phyloP scores from a whole-genome alignment of 1,140 invertebrate genomes.

The Mizuhopecten yessoensis region DNA sequence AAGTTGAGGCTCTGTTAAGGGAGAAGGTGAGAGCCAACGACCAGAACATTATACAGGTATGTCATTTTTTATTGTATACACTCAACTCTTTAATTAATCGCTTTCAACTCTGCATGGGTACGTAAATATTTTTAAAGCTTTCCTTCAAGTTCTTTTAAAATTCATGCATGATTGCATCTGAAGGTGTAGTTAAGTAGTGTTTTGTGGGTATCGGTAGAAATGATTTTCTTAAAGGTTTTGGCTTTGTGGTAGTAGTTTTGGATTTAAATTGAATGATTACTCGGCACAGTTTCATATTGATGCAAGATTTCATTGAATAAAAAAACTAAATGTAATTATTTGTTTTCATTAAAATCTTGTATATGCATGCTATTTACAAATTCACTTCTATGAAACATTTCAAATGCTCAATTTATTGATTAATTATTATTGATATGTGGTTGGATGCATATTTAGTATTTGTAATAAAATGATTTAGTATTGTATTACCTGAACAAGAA shows the following conservation, averaged over 20 bases:
- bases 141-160: background rate
- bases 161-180: background rate
- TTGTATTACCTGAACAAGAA: no score
- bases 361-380: background rate
- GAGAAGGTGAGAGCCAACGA: constrained; percentile 77
- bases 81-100: background rate
- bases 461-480: no score
- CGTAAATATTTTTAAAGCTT: background rate
- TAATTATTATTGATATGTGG: no score
- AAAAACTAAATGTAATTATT: background rate
- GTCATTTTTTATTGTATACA: background rate
- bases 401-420: no score
- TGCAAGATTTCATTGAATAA: background rate
- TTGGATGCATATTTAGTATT: no score
- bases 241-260: background rate
- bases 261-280: background rate
- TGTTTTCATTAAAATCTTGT: no score
- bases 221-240: background rate
- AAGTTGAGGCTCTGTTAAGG: constrained; percentile 77
- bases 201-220: constrained; percentile 7
- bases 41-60: constrained; percentile 77
- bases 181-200: background rate
- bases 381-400: no score
- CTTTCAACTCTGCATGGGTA: constrained; percentile 10
- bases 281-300: background rate